These are phyloP conservation scores for Nomada flava DNA, from an alignment of 2,888 invertebrate genomes.

Conservation along the genomic window DNA sequence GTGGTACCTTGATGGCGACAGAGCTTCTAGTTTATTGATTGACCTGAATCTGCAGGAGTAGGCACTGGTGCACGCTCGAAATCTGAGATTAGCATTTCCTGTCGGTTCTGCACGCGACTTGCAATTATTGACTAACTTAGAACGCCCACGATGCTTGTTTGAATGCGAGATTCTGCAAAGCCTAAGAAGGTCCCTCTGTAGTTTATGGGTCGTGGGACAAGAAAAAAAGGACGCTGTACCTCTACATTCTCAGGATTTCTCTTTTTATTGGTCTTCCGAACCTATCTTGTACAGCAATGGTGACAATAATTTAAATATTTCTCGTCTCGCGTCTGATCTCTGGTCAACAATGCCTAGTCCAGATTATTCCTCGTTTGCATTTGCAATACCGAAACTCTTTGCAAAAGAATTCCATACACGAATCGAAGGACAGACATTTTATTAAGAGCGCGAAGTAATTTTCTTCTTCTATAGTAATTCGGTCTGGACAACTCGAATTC, in stretches of 20 bases:
- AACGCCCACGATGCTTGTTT: constrained; percentile 13
- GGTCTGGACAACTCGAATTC: not conserved
- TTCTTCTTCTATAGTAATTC: constrained; percentile 2
- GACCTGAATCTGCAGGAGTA: constrained; percentile 56
- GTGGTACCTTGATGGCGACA: constrained; percentile 1
- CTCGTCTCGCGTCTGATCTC: not conserved
- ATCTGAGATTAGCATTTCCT: constrained; percentile 42
- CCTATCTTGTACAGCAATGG: constrained; percentile 51
- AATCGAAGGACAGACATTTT: constrained; percentile 1
- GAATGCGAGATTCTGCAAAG: constrained; percentile 7
- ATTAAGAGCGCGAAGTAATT: constrained; percentile 9
- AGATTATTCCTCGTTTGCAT: not conserved
- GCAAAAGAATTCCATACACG: not conserved
- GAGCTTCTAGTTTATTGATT: constrained; percentile 57
- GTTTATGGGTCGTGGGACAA: constrained; percentile 4
- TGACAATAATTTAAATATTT: constrained; percentile 36
- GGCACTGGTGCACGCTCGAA: constrained; percentile 9
- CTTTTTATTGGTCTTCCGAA: constrained; percentile 53
- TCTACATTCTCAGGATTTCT: constrained; percentile 15
- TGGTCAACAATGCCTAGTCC: not conserved
- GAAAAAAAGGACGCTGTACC: not conserved
- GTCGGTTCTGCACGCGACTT: constrained; percentile 54
- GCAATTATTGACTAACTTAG: constrained; percentile 50
- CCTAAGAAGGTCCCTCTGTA: not conserved
- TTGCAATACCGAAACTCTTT: not conserved